Conservation (phyloP, 2,113 vertebrate species). For the Ascaphus truei region DNA sequence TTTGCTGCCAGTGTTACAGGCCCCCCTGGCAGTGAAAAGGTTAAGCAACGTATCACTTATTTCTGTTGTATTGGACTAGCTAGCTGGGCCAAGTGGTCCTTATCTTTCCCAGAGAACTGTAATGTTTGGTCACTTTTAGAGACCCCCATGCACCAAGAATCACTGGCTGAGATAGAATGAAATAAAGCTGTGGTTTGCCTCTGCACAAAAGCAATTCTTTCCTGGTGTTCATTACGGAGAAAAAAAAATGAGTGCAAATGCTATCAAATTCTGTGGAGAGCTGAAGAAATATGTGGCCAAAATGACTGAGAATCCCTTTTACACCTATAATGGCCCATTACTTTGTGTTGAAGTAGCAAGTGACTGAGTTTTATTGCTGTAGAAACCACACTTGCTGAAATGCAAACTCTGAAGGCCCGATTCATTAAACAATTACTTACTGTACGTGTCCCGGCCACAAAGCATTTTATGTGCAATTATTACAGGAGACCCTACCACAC, state of each 20-base stretch:
- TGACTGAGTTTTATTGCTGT: neutral
- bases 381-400: neutral
- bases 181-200: neutral
- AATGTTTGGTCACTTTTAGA: neutral
- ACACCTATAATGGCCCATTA: conserved; percentile 23
- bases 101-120: no score
- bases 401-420: conserved; percentile 27
- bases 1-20: no score
- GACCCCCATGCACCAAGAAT: neutral
- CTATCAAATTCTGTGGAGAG: neutral
- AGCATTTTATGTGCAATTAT: conserved; percentile 23
- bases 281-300: conserved; percentile 22
- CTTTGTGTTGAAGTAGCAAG: neutral
- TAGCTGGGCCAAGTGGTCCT: no score
- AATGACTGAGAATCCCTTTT: neutral
- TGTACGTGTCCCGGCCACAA: neutral
- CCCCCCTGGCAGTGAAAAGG: no score
- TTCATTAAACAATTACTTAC: conserved; percentile 30
- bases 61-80: no score
- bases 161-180: neutral
- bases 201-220: neutral
- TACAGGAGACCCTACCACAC: neutral
- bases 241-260: neutral
- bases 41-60: no score
- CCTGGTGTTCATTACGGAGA: neutral